phyloP scores from a whole-genome alignment of 2,888 invertebrate genomes.

The Lochmaea capreae region DNA sequence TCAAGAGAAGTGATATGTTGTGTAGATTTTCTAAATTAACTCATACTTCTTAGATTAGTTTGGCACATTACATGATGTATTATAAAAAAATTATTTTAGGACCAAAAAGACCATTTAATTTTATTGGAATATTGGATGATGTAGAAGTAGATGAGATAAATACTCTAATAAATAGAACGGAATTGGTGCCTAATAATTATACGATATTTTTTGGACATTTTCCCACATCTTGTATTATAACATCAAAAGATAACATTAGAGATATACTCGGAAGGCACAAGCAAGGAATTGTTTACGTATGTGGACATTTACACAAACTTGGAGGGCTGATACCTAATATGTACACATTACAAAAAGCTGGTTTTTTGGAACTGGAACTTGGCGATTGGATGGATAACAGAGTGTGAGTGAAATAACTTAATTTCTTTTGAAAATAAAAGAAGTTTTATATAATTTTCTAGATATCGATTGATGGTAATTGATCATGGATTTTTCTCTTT shows the following conservation, averaged over 20 bases:
- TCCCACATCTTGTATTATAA: conserved; percentile 87
- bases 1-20: too few relatives aligned
- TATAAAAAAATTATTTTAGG: conserved; percentile 37
- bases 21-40: too few relatives aligned
- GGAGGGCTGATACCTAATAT: conserved; percentile 83
- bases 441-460: conserved; percentile 57
- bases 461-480: conserved; percentile 84
- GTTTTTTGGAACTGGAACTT: conserved; percentile 87
- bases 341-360: conserved; percentile 87
- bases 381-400: conserved; percentile 94
- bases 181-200: conserved; percentile 68
- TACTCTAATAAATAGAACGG: conserved; percentile 70
- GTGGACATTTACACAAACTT: conserved; percentile 90
- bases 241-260: conserved; percentile 69
- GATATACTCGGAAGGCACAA: conserved; percentile 71
- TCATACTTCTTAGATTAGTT: too few relatives aligned
- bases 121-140: conserved; percentile 79
- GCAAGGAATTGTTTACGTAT: conserved; percentile 81
- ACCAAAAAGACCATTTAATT: conserved; percentile 88
- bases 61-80: too few relatives aligned
- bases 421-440: conserved; percentile 68
- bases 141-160: conserved; percentile 71
- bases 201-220: conserved; percentile 91
- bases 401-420: conserved; percentile 72
- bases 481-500: conserved; percentile 92